Percentiles rank a stretch among this genome's conserved stretches.
These are phyloP conservation scores for Cliona cf. orientalis DNA, from an alignment of 37 sponge, comb jelly and placozoan species.

Conservation along the genomic window DNA sequence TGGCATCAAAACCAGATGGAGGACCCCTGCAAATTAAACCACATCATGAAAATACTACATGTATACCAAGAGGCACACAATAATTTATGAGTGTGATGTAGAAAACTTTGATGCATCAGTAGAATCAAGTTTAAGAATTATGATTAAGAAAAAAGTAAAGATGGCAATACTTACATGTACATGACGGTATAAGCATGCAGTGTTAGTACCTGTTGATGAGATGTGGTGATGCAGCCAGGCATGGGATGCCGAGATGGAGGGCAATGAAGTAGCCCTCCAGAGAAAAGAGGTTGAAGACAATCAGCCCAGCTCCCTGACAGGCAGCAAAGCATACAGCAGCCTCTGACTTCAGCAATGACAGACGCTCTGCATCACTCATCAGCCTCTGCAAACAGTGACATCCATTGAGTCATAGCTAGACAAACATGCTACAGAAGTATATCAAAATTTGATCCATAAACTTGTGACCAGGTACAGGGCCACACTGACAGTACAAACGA, in stretches of 20 bases:
- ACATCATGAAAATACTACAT: background rate
- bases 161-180: background rate
- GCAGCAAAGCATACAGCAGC: constrained; percentile 5
- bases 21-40: too few species aligned
- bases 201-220: constrained; percentile 54
- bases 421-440: too few species aligned
- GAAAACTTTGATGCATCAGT: too few species aligned
- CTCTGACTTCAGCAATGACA: constrained; percentile 26
- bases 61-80: background rate
- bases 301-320: constrained; percentile 12
- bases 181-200: background rate
- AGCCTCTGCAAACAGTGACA: too few species aligned
- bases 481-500: too few species aligned
- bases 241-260: constrained; percentile 26
- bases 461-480: too few species aligned
- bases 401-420: too few species aligned
- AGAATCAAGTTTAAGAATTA: too few species aligned
- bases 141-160: too few species aligned
- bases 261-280: constrained; percentile 59
- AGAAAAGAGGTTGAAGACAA: constrained; percentile 71
- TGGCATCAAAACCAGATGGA: constrained; percentile 35
- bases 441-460: too few species aligned
- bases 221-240: constrained; percentile 53
- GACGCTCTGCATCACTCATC: constrained; percentile 12
- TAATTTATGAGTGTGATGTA: too few species aligned